A percentile compares a stretch with the other conserved stretches of the same genome.
These are phyloP conservation scores for Chymomyza caudatula DNA, from an alignment of 2,888 invertebrate genomes.

Conservation along the genomic window DNA sequence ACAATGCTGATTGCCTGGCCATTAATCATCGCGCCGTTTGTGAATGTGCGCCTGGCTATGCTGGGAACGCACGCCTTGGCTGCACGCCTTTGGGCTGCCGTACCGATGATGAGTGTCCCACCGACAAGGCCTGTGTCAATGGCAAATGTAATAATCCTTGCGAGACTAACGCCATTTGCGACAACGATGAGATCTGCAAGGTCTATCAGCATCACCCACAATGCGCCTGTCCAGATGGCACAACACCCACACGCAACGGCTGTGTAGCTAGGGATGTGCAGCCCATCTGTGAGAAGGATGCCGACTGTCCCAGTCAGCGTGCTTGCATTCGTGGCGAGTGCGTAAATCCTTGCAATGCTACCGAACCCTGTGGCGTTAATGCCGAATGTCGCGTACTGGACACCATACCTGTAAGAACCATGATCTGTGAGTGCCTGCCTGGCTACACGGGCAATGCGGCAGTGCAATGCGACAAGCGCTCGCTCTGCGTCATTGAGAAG, in stretches of 20 bases:
- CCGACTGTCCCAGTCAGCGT: slow-evolving; percentile 89
- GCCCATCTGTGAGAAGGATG: slow-evolving; percentile 86
- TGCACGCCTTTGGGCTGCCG: slow-evolving; percentile 91
- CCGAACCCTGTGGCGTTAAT: slow-evolving; percentile 89
- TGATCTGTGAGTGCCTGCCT: slow-evolving; percentile 91
- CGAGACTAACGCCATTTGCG: slow-evolving; percentile 83
- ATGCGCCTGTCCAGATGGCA: slow-evolving; percentile 90
- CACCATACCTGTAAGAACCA: slow-evolving; percentile 90
- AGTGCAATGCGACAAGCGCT: slow-evolving; percentile 88
- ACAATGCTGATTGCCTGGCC: slow-evolving; percentile 88
- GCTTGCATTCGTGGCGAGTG: slow-evolving; percentile 91
- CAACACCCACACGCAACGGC: slow-evolving; percentile 81
- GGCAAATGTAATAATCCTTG: slow-evolving; percentile 89
- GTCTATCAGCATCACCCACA: slow-evolving; percentile 87
- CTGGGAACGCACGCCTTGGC: slow-evolving; percentile 88
- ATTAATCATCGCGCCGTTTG: slow-evolving; percentile 89
- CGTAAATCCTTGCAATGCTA: slow-evolving; percentile 88
- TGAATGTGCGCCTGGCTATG: slow-evolving; percentile 88
- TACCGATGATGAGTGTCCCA: slow-evolving; percentile 88
- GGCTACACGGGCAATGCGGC: slow-evolving; percentile 93
- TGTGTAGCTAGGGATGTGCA: slow-evolving; percentile 81
- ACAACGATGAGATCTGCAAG: slow-evolving; percentile 86
- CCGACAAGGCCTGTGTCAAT: slow-evolving; percentile 89
- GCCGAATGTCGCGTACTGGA: slow-evolving; percentile 88
- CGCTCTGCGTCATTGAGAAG: slow-evolving; percentile 83